Percentiles rank a stretch among this genome's conserved stretches.
Conservation (phyloP, 2,113 vertebrate genomes). For the Suricata suricatta region DNA sequence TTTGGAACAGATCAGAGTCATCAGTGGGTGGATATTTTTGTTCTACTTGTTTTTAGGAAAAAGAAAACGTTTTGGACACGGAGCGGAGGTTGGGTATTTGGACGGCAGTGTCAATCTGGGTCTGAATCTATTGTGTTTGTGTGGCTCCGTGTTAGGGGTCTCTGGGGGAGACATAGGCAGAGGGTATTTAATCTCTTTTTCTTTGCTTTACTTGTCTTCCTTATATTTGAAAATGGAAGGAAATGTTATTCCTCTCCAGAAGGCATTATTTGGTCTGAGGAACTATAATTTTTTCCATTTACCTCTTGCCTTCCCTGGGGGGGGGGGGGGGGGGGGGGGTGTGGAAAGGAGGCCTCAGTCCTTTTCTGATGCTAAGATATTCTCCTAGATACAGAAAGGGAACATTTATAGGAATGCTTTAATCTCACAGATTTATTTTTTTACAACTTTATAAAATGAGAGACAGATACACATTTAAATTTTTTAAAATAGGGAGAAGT, state of each 20-base stretch:
- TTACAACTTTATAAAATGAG: background rate
- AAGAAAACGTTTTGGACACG: background rate
- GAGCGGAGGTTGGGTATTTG: background rate
- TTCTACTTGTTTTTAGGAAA: background rate
- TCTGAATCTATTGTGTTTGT: background rate
- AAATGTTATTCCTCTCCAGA: background rate
- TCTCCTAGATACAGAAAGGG: background rate
- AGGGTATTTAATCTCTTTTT: background rate
- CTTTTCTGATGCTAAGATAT: background rate
- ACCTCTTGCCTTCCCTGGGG: background rate
- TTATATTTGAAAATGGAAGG: background rate
- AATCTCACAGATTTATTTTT: background rate
- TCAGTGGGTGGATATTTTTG: background rate
- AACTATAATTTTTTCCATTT: conserved; percentile 19
- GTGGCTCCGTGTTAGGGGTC: background rate
- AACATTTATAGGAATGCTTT: background rate
- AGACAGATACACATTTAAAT: background rate
- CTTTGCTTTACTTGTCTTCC: background rate
- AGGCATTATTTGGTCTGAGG: background rate
- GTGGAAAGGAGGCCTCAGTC: background rate
- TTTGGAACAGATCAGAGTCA: background rate
- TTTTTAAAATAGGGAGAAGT: background rate
- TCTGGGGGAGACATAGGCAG: background rate
- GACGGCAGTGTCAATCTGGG: background rate
- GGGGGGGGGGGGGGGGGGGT: too few relatives aligned